Percentiles rank a stretch among this genome's conserved stretches.
Conservation (phyloP, 1,140 invertebrate species). For the Eriocheir sinensis region DNA sequence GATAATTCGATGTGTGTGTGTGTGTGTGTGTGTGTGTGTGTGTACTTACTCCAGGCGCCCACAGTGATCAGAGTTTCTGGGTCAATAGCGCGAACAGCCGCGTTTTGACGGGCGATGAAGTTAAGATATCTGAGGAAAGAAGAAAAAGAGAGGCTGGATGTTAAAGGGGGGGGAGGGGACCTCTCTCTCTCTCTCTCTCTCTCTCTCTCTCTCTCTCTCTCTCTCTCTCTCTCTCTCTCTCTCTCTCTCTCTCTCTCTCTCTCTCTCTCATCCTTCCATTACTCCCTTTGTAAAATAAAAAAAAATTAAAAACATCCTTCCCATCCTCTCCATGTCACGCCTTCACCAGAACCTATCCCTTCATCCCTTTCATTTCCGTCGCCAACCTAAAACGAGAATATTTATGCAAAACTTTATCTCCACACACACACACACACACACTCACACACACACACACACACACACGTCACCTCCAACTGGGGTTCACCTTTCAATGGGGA, state of each 20-base stretch:
- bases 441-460: no score
- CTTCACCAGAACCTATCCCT: no score
- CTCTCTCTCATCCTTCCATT: not conserved
- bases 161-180: not conserved
- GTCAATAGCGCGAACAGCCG: constrained; percentile 81
- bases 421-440: no score
- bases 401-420: no score
- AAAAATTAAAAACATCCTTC: no score
- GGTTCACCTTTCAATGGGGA: constrained; percentile 78
- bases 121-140: constrained; percentile 77
- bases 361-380: no score
- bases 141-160: no score
- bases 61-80: constrained; percentile 81
- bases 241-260: constrained; percentile 16
- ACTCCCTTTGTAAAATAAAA: no score
- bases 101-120: constrained; percentile 82
- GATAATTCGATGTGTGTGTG: not conserved
- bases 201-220: not conserved
- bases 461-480: no score
- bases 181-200: constrained; percentile 14
- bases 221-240: constrained; percentile 22
- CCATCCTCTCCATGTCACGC: no score
- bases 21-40: constrained; percentile 33
- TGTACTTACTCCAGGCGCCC: constrained; percentile 81
- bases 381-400: no score